Evolutionary conservation across 2,797 vertebrate genomes (phyloP).

Genomic region (Eidolon dupreanum): DNA sequence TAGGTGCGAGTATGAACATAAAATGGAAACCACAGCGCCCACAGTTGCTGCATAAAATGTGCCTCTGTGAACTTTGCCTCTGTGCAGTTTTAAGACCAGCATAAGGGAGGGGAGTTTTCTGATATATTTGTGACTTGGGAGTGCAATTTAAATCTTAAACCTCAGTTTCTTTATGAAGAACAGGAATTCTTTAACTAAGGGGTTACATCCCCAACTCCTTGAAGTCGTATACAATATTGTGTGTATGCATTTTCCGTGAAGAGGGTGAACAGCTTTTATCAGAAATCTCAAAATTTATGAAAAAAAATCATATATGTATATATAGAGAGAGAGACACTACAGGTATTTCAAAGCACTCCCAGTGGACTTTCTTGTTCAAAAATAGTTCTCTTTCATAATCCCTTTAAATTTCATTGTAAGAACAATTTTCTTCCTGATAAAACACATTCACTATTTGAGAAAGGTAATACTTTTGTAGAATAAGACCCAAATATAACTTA

Average conservation of each 20-base stretch:
- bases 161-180: neutral
- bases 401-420: neutral
- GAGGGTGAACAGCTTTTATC: neutral
- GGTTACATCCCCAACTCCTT: neutral
- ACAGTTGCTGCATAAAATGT: neutral
- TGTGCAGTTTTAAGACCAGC: neutral
- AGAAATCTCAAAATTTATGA: slow-evolving; percentile 23
- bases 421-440: neutral
- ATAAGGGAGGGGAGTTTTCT: neutral
- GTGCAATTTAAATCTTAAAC: neutral
- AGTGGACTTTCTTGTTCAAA: neutral
- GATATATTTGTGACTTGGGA: neutral
- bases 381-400: neutral
- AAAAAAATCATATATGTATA: neutral
- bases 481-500: neutral
- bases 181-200: neutral
- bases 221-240: neutral
- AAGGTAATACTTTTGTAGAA: neutral
- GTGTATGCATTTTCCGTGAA: neutral
- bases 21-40: slow-evolving; percentile 58
- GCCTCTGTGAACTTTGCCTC: neutral
- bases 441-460: neutral
- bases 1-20: neutral
- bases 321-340: neutral
- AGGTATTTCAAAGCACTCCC: neutral